A percentile compares a stretch with the other conserved stretches of the same genome.
Evolutionary conservation across 2,888 invertebrate species (phyloP).

Genomic region (Cremastobaeus sp.): DNA sequence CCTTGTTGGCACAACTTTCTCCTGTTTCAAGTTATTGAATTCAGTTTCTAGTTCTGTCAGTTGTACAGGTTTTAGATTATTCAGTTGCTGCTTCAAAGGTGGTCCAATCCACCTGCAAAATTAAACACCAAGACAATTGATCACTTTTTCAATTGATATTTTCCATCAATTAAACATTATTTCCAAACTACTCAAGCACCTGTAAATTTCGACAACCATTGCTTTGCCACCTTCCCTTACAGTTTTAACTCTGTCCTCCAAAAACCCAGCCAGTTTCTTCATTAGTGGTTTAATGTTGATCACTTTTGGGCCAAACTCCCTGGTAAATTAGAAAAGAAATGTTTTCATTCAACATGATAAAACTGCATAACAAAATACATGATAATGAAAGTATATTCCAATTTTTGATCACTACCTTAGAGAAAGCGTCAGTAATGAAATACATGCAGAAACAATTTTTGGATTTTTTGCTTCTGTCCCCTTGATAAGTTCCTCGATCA

Average conservation of each 20-base stretch:
- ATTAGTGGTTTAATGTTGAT: conserved; percentile 92
- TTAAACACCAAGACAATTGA: too few relatives aligned
- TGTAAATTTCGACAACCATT: conserved; percentile 94
- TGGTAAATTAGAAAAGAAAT: too few relatives aligned
- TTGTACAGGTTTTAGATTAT: conserved; percentile 92
- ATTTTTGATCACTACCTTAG: conserved; percentile 79
- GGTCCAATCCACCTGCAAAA: conserved; percentile 93
- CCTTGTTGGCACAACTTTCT: conserved; percentile 85
- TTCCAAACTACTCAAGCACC: conserved; percentile 77
- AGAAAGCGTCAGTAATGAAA: conserved; percentile 86
- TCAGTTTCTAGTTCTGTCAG: conserved; percentile 92
- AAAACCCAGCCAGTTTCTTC: conserved; percentile 89
- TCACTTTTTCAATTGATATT: too few relatives aligned
- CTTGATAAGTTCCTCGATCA: conserved; percentile 93
- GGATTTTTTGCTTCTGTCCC: conserved; percentile 98
- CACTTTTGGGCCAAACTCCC: conserved; percentile 95
- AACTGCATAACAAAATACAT: neutral
- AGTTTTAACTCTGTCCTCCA: conserved; percentile 94
- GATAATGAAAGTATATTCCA: neutral
- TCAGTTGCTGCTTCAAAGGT: conserved; percentile 90
- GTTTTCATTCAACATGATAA: too few relatives aligned
- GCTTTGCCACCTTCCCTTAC: conserved; percentile 95
- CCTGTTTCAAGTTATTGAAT: conserved; percentile 86
- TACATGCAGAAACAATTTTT: conserved; percentile 93
- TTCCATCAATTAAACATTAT: neutral